Conservation (phyloP, 1,140 invertebrate species). For the Drosophila micromelanica region DNA sequence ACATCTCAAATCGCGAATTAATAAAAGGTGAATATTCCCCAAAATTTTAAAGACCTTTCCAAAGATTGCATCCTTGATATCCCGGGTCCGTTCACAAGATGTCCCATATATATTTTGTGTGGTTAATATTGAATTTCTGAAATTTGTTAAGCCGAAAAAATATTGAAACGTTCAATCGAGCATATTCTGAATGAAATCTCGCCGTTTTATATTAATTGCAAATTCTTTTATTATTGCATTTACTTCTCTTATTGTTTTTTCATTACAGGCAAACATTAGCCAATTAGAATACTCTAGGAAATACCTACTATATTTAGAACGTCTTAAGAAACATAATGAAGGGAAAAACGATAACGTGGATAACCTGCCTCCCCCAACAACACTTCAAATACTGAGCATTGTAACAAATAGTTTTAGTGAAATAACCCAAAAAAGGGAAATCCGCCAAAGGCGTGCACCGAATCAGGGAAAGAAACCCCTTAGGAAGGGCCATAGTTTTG, state of each 20-base stretch:
- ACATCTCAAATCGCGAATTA: too few relatives aligned
- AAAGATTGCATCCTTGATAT: too few relatives aligned
- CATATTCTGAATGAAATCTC: too few relatives aligned
- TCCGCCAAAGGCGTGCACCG: constrained; percentile 27
- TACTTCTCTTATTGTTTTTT: background rate
- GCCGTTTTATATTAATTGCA: too few relatives aligned
- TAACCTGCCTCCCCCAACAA: background rate
- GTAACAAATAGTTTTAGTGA: constrained; percentile 52
- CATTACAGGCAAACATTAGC: constrained; percentile 77
- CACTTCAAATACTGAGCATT: constrained; percentile 62
- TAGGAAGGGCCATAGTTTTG: background rate
- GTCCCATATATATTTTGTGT: too few relatives aligned
- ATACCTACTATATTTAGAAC: constrained; percentile 73
- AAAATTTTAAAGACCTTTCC: too few relatives aligned
- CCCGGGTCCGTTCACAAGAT: too few relatives aligned
- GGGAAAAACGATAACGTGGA: background rate
- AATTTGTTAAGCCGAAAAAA: too few relatives aligned
- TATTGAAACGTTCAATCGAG: too few relatives aligned
- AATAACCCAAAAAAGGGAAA: constrained; percentile 33
- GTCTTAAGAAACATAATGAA: constrained; percentile 38
- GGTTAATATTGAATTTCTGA: too few relatives aligned
- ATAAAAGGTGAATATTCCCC: too few relatives aligned
- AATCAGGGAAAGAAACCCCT: background rate
- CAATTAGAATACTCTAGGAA: constrained; percentile 78
- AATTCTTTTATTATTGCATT: too few relatives aligned